phyloP scores from a whole-genome alignment of 2,797 vertebrate species.

The Melanotaenia maccullochi region DNA sequence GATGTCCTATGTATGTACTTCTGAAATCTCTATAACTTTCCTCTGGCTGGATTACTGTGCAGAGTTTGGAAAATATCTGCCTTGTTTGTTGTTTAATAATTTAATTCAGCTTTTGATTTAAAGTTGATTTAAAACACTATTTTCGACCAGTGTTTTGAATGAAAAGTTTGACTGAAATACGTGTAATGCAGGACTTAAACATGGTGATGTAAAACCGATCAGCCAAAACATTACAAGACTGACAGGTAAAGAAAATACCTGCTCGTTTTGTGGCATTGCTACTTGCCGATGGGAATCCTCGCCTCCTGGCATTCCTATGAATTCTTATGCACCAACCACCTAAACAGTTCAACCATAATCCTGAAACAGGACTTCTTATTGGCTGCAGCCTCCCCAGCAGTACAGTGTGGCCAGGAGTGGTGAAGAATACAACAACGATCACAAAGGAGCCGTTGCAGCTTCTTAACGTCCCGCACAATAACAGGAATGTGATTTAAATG shows the following conservation, averaged over 20 bases:
- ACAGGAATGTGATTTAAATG: background rate
- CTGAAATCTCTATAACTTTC: constrained; percentile 31
- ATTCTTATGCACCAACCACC: background rate
- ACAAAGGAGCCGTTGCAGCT: background rate
- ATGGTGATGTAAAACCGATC: constrained; percentile 5
- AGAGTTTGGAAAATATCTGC: constrained; percentile 16
- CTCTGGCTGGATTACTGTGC: constrained; percentile 28
- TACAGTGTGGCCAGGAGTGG: background rate
- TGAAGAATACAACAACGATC: background rate
- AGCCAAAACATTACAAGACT: background rate
- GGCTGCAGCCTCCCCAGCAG: background rate
- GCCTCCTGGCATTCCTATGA: background rate
- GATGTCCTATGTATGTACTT: background rate
- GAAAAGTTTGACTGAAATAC: constrained; percentile 16
- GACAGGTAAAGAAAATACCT: background rate
- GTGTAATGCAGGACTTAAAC: constrained; percentile 19
- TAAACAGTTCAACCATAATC: background rate
- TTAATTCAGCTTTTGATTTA: constrained; percentile 14
- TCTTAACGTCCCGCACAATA: background rate
- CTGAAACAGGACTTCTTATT: too few species aligned
- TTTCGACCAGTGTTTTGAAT: constrained; percentile 7
- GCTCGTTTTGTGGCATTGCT: background rate
- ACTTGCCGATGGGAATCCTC: background rate
- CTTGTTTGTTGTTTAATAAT: constrained; percentile 11
- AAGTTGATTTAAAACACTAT: constrained; percentile 3